Conservation (phyloP, 2,113 vertebrate species). For the Benitochromis conjunctus region DNA sequence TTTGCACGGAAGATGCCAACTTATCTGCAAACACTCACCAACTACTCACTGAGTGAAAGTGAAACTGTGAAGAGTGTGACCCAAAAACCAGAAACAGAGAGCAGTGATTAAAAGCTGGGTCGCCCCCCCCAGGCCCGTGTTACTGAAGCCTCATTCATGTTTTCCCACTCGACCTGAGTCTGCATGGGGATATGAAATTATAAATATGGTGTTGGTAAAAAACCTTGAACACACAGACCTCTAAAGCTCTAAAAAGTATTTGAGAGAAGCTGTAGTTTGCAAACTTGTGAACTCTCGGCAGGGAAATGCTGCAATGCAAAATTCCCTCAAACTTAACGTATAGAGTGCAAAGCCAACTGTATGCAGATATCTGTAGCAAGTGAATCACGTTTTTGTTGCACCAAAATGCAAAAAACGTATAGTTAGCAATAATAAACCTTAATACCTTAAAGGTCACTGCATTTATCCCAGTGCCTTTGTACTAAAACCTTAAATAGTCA, state of each 20-base stretch:
- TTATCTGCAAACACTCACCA: neutral
- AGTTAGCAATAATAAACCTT: neutral
- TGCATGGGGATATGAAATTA: neutral
- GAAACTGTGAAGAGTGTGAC: neutral
- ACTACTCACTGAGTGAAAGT: neutral
- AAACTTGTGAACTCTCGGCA: rapidly evolving
- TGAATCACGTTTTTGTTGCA: rapidly evolving
- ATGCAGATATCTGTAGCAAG: neutral
- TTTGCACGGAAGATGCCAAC: neutral
- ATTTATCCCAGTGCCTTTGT: neutral
- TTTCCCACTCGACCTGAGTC: neutral
- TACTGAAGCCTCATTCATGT: rapidly evolving
- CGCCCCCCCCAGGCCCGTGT: neutral
- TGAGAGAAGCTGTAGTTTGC: neutral
- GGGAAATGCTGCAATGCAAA: neutral
- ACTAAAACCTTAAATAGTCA: neutral
- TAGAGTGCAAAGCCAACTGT: rapidly evolving
- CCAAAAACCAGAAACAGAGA: neutral
- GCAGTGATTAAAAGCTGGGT: neutral
- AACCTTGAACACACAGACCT: rapidly evolving
- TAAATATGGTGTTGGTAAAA: neutral
- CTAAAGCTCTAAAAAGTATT: neutral
- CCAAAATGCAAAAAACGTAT: neutral
- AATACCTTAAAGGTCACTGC: neutral
- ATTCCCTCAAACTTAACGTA: neutral